Conservation (phyloP, 2,797 vertebrate species). For the Enteromius anoplus region DNA sequence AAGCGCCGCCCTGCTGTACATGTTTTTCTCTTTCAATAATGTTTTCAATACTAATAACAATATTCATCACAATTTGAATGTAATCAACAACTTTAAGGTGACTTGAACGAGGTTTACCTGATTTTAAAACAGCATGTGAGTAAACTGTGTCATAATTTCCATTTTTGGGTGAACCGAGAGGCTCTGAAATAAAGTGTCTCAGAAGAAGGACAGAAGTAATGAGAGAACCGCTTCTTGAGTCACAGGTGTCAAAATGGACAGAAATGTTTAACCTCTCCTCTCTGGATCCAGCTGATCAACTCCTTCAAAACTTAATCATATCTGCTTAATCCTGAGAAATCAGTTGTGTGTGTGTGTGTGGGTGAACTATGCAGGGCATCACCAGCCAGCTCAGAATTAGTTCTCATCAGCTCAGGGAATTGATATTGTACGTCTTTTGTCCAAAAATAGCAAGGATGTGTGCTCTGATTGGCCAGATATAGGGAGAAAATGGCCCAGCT, state of each 20-base stretch:
- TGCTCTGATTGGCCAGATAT: conserved; percentile 79
- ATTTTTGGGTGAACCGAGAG: neutral
- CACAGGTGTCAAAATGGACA: neutral
- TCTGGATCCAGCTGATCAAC: neutral
- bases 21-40: neutral
- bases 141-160: conserved; percentile 3
- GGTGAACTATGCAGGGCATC: conserved; percentile 52
- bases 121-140: conserved; percentile 14
- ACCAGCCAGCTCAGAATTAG: conserved; percentile 76
- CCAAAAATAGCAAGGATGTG: conserved; percentile 66
- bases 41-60: neutral
- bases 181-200: conserved; percentile 6
- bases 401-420: conserved; percentile 67
- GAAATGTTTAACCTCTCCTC: conserved; percentile 5
- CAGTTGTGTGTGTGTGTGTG: neutral
- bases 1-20: neutral
- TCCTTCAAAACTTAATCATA: neutral
- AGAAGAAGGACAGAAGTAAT: conserved; percentile 54
- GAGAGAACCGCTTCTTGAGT: neutral
- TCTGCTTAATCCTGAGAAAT: neutral
- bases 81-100: neutral
- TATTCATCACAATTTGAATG: neutral
- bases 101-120: neutral
- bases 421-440: conserved; percentile 52
- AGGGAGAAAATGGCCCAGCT: conserved; percentile 69